phyloP scores from a whole-genome alignment of 2,888 invertebrate genomes.

The Anagyrus pseudococci region DNA sequence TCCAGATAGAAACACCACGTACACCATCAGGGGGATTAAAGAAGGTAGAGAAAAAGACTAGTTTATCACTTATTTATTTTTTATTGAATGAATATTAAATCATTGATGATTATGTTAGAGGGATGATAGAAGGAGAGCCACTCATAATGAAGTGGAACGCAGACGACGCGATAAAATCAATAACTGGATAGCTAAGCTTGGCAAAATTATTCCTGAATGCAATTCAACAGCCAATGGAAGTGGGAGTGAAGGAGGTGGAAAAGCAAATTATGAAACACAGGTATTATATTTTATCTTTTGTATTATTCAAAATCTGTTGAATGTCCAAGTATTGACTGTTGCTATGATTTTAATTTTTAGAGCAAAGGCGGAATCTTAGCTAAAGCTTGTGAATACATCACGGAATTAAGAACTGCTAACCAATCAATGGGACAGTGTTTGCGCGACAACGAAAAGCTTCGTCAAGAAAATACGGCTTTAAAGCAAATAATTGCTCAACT shows the following conservation, averaged over 20 bases:
- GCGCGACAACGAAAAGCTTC: conserved; percentile 76
- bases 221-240: conserved; percentile 53
- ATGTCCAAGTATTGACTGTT: not conserved
- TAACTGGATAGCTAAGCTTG: conserved; percentile 93
- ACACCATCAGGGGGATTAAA: conserved; percentile 65
- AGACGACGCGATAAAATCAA: conserved; percentile 95
- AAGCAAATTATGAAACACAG: conserved; percentile 60
- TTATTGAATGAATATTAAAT: conserved; percentile 7
- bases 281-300: no score
- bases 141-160: conserved; percentile 95
- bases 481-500: conserved; percentile 76
- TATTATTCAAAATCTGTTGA: not conserved
- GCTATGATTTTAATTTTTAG: conserved; percentile 55
- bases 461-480: conserved; percentile 73
- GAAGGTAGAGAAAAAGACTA: conserved; percentile 63
- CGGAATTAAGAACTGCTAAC: conserved; percentile 80
- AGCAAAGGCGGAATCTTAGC: conserved; percentile 96
- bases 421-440: conserved; percentile 72
- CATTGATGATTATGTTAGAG: conserved; percentile 64
- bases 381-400: conserved; percentile 94
- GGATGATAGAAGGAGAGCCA: conserved; percentile 88
- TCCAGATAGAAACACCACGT: conserved; percentile 63
- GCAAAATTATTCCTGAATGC: conserved; percentile 86
- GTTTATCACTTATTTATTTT: not conserved
- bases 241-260: conserved; percentile 55